phyloP scores from a whole-genome alignment of 2,113 vertebrate species.

The Dicaeum eximium region DNA sequence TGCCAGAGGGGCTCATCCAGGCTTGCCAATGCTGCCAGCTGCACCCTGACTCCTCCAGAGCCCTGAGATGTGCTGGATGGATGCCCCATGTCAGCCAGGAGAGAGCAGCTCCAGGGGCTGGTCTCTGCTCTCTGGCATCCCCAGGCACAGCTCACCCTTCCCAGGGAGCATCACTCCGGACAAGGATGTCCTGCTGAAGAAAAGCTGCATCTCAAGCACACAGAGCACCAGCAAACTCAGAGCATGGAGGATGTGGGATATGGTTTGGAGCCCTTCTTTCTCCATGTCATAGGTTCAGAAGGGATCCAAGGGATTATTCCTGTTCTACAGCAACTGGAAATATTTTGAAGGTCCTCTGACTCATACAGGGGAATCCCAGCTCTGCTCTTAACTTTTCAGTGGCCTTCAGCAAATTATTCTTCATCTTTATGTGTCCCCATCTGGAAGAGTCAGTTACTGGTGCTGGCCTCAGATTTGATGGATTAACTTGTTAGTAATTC shows the following conservation, averaged over 20 bases:
- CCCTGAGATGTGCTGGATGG: rapidly evolving
- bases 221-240: background rate
- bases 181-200: background rate
- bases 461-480: conserved; percentile 1
- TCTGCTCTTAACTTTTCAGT: background rate
- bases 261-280: background rate
- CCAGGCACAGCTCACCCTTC: background rate
- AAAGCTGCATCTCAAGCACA: background rate
- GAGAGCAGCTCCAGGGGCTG: background rate
- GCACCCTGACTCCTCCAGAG: background rate
- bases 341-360: background rate
- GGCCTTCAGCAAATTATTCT: background rate
- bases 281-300: background rate
- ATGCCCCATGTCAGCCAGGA: rapidly evolving
- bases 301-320: background rate
- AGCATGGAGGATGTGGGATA: background rate
- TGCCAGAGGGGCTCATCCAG: rapidly evolving
- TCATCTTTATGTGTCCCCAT: background rate
- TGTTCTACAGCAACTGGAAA: background rate
- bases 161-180: background rate
- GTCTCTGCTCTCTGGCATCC: rapidly evolving
- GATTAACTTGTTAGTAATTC: conserved; percentile 32
- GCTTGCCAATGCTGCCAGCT: background rate
- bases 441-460: background rate
- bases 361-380: background rate